Evolutionary conservation across 2,797 vertebrate species (phyloP).

Genomic region (Amblyopsis hoosieri): DNA sequence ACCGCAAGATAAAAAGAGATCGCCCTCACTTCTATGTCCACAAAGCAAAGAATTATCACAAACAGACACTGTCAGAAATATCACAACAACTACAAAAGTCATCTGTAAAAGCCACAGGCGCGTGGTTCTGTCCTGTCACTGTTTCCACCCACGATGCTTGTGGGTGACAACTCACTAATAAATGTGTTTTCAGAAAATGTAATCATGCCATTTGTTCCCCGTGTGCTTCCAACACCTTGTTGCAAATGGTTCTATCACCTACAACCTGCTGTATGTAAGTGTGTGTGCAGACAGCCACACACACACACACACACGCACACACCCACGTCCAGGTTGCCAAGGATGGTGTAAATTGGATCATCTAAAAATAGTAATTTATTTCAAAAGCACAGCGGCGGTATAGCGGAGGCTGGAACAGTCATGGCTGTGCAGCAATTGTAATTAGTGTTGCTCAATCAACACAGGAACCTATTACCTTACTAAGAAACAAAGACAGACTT

Average conservation of each 20-base stretch:
- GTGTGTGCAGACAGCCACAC: neutral
- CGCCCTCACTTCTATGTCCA: constrained; percentile 7
- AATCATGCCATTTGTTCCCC: constrained; percentile 37
- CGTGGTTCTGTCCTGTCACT: constrained; percentile 3
- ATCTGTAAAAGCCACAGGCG: constrained; percentile 9
- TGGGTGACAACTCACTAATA: constrained; percentile 31
- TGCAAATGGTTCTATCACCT: constrained; percentile 37
- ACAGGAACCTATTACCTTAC: constrained; percentile 47
- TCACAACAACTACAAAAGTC: constrained; percentile 13
- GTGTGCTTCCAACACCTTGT: constrained; percentile 26
- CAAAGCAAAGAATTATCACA: constrained; percentile 7
- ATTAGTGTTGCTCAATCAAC: constrained; percentile 66
- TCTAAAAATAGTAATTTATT: constrained; percentile 65
- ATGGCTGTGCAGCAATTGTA: constrained; percentile 46
- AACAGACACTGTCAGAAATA: constrained; percentile 21
- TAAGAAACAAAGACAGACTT: constrained; percentile 60
- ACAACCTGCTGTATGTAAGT: constrained; percentile 18
- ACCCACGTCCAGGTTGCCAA: constrained; percentile 12
- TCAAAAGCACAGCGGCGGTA: constrained; percentile 56
- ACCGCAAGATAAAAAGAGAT: constrained; percentile 19
- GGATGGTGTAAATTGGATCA: constrained; percentile 49
- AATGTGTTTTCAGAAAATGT: constrained; percentile 38
- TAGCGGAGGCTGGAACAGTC: constrained; percentile 49
- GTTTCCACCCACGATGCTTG: constrained; percentile 19
- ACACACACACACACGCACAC: constrained; percentile 8